A percentile compares a stretch with the other conserved stretches of the same genome.
Evolutionary conservation across 2,888 invertebrate genomes (phyloP).

Genomic region (Drosophila mettleri): DNA sequence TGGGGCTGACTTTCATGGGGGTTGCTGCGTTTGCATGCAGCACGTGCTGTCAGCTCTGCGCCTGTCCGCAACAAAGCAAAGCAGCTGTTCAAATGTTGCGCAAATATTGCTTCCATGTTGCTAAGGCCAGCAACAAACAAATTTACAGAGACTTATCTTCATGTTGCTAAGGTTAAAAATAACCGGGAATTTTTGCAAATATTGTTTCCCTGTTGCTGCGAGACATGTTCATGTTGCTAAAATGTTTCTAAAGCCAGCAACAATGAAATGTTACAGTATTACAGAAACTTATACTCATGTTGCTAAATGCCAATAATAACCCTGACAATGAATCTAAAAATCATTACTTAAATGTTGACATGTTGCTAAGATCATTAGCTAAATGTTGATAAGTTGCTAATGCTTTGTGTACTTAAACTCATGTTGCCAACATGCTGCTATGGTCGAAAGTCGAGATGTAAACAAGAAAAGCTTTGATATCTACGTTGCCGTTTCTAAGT

Average conservation of each 20-base stretch:
- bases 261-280: slow-evolving; percentile 28
- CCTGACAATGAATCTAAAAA: background rate
- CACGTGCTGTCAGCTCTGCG: slow-evolving; percentile 66
- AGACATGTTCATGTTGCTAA: background rate
- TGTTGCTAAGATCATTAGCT: background rate
- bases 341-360: background rate
- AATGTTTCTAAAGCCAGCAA: slow-evolving; percentile 20
- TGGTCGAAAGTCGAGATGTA: background rate
- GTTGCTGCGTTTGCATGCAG: slow-evolving; percentile 52
- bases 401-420: too few species aligned
- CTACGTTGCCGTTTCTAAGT: background rate
- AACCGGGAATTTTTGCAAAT: background rate
- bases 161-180: slow-evolving; percentile 20
- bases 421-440: background rate
- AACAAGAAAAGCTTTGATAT: background rate
- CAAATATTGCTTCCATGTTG: slow-evolving; percentile 11
- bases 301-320: background rate
- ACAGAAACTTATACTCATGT: background rate
- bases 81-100: slow-evolving; percentile 58
- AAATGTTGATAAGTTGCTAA: background rate
- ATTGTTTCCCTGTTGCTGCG: slow-evolving; percentile 42
- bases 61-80: slow-evolving; percentile 51
- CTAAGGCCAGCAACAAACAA: background rate
- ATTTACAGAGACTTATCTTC: too few species aligned
- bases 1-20: slow-evolving; percentile 25